These are phyloP conservation scores for Myotis lucifugus DNA, from an alignment of 2,113 vertebrate genomes.

Conservation along the genomic window DNA sequence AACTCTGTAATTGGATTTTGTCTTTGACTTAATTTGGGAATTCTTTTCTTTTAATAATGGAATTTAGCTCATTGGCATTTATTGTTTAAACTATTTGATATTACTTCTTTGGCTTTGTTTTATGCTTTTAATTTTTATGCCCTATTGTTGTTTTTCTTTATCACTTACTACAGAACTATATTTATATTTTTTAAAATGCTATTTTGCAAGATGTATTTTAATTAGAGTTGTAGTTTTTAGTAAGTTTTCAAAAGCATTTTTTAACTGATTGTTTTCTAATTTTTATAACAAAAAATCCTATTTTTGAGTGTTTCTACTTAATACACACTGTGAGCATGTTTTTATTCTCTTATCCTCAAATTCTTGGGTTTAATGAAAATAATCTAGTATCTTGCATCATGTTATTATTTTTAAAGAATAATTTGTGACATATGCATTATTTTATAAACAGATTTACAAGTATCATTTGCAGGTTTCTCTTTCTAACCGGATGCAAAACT, in stretches of 20 bases:
- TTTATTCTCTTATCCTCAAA: constrained; percentile 5
- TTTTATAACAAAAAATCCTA: neutral
- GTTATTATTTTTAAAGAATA: constrained; percentile 4
- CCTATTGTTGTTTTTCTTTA: constrained; percentile 23
- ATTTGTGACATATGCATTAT: neutral
- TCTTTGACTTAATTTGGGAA: constrained; percentile 54
- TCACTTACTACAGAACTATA: neutral
- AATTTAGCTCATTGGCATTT: constrained; percentile 34
- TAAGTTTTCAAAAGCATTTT: constrained; percentile 3
- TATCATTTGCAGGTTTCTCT: neutral
- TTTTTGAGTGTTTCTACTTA: neutral
- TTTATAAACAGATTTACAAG: constrained; percentile 12
- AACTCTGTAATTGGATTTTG: constrained; percentile 41
- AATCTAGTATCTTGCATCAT: neutral
- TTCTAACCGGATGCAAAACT: neutral
- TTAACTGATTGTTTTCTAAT: neutral
- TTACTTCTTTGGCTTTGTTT: constrained; percentile 20
- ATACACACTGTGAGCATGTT: neutral
- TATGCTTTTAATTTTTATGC: constrained; percentile 58
- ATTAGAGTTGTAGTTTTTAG: neutral
- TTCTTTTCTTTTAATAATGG: constrained; percentile 38
- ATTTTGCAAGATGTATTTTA: constrained; percentile 53
- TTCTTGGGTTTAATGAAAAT: neutral
- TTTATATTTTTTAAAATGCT: constrained; percentile 10
- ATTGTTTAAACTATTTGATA: neutral